Evolutionary conservation across 2,888 invertebrate species (phyloP).

Genomic region (Pheosia tremula): DNA sequence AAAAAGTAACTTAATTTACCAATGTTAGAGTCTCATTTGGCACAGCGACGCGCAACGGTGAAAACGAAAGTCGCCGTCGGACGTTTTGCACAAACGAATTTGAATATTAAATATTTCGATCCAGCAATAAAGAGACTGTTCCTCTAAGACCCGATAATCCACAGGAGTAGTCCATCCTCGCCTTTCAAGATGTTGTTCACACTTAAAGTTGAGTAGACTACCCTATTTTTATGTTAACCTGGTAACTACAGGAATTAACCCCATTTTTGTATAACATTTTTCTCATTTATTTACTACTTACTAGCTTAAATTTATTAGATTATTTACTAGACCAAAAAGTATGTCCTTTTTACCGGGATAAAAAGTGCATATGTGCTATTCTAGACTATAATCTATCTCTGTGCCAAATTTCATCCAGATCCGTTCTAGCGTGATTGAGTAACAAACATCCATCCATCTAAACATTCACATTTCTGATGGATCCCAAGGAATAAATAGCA

Average conservation of each 20-base stretch:
- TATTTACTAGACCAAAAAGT: too few species aligned
- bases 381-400: too few species aligned
- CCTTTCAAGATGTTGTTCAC: not conserved
- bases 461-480: too few species aligned
- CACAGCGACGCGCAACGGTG: conserved; percentile 43
- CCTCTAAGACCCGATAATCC: not conserved
- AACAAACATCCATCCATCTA: too few species aligned
- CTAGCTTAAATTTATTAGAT: too few species aligned
- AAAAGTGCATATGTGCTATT: too few species aligned
- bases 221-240: not conserved
- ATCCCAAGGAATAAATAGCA: too few species aligned
- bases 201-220: not conserved
- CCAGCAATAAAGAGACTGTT: conserved; percentile 43
- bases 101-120: conserved; percentile 69
- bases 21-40: conserved; percentile 46
- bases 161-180: not conserved
- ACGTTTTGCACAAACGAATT: conserved; percentile 79
- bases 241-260: not conserved
- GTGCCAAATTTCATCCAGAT: too few species aligned
- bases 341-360: too few species aligned
- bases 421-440: too few species aligned
- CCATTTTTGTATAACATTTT: not conserved
- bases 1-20: conserved; percentile 39
- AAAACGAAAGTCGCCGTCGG: conserved; percentile 76
- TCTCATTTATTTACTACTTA: not conserved